Evolutionary conservation across 30 jellyfish, hydroid and myxozoan species (phyloP), one percentile per base, ranked within the genome.

Genomic region (Pelagia noctiluca): DNA sequence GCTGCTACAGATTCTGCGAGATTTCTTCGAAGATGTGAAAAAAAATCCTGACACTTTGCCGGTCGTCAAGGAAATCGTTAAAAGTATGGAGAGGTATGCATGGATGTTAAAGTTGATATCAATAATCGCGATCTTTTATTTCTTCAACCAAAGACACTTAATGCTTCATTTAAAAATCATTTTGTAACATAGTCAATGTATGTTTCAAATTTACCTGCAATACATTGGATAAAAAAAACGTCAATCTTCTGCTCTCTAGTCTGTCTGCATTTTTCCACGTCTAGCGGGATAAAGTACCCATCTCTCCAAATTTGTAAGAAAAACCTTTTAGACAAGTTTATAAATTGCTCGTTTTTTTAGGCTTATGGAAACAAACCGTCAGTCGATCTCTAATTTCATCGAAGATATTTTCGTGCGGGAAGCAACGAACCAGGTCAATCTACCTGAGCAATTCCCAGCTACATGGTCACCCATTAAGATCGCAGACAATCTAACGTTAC

Each of bases 21-120:
- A 47, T 0, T 87, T 87, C 67, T 88, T 93, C 52, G 75, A 52
- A 63, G 99, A 93, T 25, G 84, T 93, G 38, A 87, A 87, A 71
- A 70, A 76, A 38, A 96, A 87, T 32, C 79, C 80, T 11, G 89
- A 88, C n/a, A 93, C 97, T 10, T 66, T 93, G 22, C 96, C 99
- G 8, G 94, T 93, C 16, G 97, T 93, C 12, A 83, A 81, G 42
- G 97, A 87, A 71, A 88, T 93, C 61, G 96, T 93, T n/a, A 63
- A 69, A 34, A 87, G 91, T 47, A 95, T 93, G 86, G 99, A 93
- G 64, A 74, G 90, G 99, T 93, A 62, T 35, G 93, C 2, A 32
- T 4, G 4, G 19, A 8, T 25, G n/a, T 48, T 48, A 48, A n/a
- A 11, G 62, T 13, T 48, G 62, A n/a, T n/a, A 48, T 11, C n/a